Evolutionary conservation across 35 echinoderm and acorn worm species (phyloP), one percentile per base, ranked within the genome.

Genomic region (Heliocidaris tuberculata): DNA sequence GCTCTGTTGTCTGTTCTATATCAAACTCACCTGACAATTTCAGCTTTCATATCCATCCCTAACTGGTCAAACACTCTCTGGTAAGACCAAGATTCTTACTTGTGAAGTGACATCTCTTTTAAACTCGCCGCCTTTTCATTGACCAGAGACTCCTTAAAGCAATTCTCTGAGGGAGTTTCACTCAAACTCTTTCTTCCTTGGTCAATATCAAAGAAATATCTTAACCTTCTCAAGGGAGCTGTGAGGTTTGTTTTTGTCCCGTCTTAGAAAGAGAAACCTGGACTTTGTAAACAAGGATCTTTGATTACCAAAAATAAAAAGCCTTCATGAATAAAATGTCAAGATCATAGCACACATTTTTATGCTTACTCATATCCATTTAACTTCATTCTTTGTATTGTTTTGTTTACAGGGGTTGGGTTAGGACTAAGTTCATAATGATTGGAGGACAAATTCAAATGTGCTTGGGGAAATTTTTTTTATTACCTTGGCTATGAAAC

Each of bases 321-420:
- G 27, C 19, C 17, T 4, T 78, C 52, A 56, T 78, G 65, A 78
- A 29, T n/a, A 78, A 78, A 78, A 78, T 78, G 65, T 78, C 65
- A 78, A 78, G 65, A n/a, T 78, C 65, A 78, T n/a, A n/a, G 65
- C 61, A n/a, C 27, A 78, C 65, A 78, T n/a, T 78, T 42, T 78
- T 78, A 78, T 78, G 65, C 0, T 78, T 24, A 78, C 65, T n/a
- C 65, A 78, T 78, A 27, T 21, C 65, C 27, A 21, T 78, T n/a
- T 78, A 27, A n/a, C 19, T 78, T 78, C 7, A 78, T 19, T 78
- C 65, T 19, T n/a, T 10, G 52, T 15, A 56, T 56, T 56, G 24
- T 71, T 19, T 78, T 78, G 7, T 78, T 2, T 78, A n/a, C 17
- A 21, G 61, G 60, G 61, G 15, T 16, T 70, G 65, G 17, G 65